Evolutionary conservation across 2,797 vertebrate species (phyloP).

Genomic region (Eidolon dupreanum): DNA sequence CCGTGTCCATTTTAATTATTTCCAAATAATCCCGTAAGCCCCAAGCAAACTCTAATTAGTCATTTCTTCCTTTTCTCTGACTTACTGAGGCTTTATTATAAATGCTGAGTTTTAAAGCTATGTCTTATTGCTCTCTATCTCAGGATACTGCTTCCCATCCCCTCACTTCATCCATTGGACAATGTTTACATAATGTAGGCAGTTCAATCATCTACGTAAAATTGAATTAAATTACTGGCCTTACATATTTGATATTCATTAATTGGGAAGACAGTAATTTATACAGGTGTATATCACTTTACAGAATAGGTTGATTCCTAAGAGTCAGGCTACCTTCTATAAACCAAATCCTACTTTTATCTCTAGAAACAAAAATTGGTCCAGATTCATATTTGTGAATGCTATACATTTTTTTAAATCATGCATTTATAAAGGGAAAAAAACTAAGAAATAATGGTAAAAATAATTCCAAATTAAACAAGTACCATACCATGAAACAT

Average conservation of each 20-base stretch:
- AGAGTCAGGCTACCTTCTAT: slow-evolving; percentile 31
- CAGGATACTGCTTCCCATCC: not conserved
- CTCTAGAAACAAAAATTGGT: not conserved
- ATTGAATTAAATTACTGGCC: not conserved
- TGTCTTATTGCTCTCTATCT: not conserved
- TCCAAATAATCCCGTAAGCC: slow-evolving; percentile 45
- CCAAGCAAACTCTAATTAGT: not conserved
- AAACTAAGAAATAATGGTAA: slow-evolving; percentile 14
- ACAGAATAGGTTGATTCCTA: not conserved
- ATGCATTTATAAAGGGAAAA: slow-evolving; percentile 33
- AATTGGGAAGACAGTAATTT: slow-evolving; percentile 14
- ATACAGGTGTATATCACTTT: not conserved
- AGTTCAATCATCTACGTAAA: slow-evolving; percentile 5
- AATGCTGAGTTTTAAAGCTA: slow-evolving; percentile 7
- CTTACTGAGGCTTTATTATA: slow-evolving; percentile 1
- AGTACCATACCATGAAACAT: slow-evolving; percentile 3
- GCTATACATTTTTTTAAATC: not conserved
- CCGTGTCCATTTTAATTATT: not conserved
- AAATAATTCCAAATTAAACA: slow-evolving; percentile 54
- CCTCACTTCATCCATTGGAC: not conserved
- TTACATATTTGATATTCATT: slow-evolving; percentile 24
- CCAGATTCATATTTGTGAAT: slow-evolving; percentile 30
- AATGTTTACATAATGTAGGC: not conserved
- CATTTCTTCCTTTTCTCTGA: slow-evolving; percentile 23
- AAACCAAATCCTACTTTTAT: slow-evolving; percentile 47